Percentiles rank a stretch among this genome's conserved stretches.
These are phyloP conservation scores for Siniperca chuatsi DNA, from an alignment of 2,113 vertebrate genomes.

Conservation along the genomic window DNA sequence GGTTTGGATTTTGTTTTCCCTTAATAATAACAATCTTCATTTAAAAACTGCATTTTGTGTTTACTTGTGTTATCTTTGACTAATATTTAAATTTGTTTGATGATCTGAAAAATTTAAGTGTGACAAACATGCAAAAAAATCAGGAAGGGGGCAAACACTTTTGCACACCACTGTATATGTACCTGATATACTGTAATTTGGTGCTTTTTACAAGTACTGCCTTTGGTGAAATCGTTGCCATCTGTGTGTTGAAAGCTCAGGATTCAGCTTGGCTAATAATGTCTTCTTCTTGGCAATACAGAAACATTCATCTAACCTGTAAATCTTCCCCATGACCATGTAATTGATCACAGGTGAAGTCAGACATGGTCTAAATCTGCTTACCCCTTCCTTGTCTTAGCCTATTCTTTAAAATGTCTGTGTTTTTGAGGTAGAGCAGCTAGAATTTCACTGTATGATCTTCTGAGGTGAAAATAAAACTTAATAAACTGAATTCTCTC, in stretches of 20 bases:
- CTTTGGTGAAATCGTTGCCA: neutral
- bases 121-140: too few species aligned
- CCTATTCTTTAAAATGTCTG: neutral
- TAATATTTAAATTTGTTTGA: too few species aligned
- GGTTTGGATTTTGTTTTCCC: too few species aligned
- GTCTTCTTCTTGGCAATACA: neutral
- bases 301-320: neutral
- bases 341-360: neutral
- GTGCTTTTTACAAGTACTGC: neutral
- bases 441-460: neutral
- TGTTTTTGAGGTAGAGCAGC: neutral
- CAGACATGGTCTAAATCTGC: neutral
- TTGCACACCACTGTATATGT: neutral
- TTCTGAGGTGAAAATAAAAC: neutral
- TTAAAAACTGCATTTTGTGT: too few species aligned
- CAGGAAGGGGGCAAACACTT: too few species aligned
- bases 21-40: too few species aligned
- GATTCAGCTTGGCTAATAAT: neutral
- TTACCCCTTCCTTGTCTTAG: neutral
- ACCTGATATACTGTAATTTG: neutral
- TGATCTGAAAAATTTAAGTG: too few species aligned
- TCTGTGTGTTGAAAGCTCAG: neutral
- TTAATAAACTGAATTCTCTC: neutral
- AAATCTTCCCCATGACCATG: neutral
- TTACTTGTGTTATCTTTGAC: too few species aligned